phyloP scores from a whole-genome alignment of 2,113 vertebrate species.

The Indri indri region DNA sequence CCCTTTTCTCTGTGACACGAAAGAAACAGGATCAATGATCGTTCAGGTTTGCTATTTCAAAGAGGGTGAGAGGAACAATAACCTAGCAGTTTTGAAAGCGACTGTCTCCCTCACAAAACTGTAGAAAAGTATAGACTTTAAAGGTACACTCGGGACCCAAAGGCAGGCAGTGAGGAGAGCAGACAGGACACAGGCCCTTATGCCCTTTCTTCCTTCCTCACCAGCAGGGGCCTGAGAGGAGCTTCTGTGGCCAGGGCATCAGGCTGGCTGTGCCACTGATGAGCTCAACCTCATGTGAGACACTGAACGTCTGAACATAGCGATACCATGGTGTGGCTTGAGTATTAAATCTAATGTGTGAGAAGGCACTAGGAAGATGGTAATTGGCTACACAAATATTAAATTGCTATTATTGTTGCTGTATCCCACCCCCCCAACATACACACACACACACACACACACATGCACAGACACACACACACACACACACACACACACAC shows the following conservation, averaged over 20 bases:
- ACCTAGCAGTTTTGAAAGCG: not conserved
- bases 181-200: not conserved
- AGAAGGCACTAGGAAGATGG: not conserved
- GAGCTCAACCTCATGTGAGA: not conserved
- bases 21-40: not conserved
- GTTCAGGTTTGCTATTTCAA: not conserved
- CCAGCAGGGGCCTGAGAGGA: not conserved
- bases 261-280: not conserved
- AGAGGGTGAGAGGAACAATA: not conserved
- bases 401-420: not conserved
- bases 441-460: too few species aligned
- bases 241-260: not conserved
- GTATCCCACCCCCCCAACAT: too few species aligned
- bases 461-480: too few species aligned
- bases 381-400: not conserved
- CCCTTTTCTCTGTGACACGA: not conserved
- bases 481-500: too few species aligned
- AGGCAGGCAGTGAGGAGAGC: not conserved
- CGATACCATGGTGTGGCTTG: not conserved
- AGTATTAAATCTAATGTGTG: not conserved
- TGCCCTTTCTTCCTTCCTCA: not conserved
- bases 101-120: not conserved
- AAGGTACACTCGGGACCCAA: not conserved
- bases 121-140: not conserved
- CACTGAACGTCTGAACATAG: not conserved